Evolutionary conservation across 1,140 invertebrate genomes (phyloP).

Genomic region (Aricia agestis): DNA sequence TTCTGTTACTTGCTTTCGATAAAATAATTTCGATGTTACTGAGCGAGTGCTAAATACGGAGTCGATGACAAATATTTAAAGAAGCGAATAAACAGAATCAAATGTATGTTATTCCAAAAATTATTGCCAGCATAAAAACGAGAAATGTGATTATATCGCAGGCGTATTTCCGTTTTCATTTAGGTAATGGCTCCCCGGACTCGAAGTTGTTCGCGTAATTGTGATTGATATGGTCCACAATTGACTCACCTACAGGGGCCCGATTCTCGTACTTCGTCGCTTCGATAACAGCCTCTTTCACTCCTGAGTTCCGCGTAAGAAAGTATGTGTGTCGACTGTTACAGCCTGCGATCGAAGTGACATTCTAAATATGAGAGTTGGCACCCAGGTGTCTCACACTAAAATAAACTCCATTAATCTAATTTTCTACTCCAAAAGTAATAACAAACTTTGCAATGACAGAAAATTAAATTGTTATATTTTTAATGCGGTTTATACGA

Average conservation of each 20-base stretch:
- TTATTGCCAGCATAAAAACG: neutral
- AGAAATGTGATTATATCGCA: neutral
- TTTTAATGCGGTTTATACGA: neutral
- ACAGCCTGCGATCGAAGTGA: too few relatives aligned
- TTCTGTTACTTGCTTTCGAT: too few relatives aligned
- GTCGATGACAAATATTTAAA: too few relatives aligned
- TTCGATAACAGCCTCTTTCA: too few relatives aligned
- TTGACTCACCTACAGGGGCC: constrained; percentile 32
- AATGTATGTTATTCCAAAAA: constrained; percentile 2
- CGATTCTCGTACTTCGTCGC: too few relatives aligned
- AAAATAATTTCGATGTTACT: too few relatives aligned
- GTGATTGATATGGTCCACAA: constrained; percentile 48
- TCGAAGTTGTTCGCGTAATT: constrained; percentile 40
- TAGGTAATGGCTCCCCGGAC: constrained; percentile 54
- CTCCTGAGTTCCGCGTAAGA: too few relatives aligned
- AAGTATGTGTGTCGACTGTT: too few relatives aligned
- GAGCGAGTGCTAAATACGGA: too few relatives aligned
- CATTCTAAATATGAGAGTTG: too few relatives aligned
- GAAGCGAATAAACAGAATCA: neutral
- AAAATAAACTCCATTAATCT: neutral
- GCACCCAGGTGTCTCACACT: neutral
- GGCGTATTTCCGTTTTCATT: constrained; percentile 46
- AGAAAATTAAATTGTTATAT: neutral
- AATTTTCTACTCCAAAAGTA: neutral
- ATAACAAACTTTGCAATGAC: neutral